Evolutionary conservation across 64 coral and sea anemone genomes (phyloP).

Genomic region (Montipora sp.): DNA sequence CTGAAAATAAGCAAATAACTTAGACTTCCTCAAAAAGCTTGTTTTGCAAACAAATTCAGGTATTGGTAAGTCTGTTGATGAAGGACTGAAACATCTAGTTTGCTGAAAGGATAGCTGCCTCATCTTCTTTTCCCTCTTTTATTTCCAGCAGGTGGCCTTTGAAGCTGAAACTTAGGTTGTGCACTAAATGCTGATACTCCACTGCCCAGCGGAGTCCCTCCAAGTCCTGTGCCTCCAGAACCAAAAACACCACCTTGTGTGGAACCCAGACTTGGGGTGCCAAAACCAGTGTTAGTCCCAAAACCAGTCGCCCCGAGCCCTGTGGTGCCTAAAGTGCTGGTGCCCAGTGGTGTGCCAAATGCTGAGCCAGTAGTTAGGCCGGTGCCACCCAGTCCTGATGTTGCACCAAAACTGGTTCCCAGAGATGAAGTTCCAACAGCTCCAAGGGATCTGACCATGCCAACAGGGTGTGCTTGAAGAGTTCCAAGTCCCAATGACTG

Average conservation of each 20-base stretch:
- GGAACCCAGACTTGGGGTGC: neutral
- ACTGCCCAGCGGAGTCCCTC: slow-evolving; percentile 21
- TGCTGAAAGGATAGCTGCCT: neutral
- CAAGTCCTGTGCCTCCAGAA: slow-evolving; percentile 52
- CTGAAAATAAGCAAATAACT: too few relatives aligned
- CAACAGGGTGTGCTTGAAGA: slow-evolving; percentile 2
- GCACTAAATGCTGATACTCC: slow-evolving; percentile 33
- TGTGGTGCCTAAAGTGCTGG: slow-evolving; percentile 37
- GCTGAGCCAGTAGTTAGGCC: slow-evolving; percentile 3
- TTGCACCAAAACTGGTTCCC: neutral
- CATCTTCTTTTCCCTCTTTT: slow-evolving; percentile 77
- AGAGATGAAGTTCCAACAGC: neutral
- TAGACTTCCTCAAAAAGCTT: too few relatives aligned
- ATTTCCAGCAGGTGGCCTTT: slow-evolving; percentile 66
- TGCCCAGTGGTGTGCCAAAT: neutral
- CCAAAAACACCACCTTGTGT: neutral
- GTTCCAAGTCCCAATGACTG: neutral
- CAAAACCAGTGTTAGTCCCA: slow-evolving; percentile 2
- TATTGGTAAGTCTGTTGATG: too few relatives aligned
- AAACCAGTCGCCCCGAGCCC: slow-evolving; percentile 29
- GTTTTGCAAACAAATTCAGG: too few relatives aligned
- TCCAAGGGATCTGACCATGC: neutral
- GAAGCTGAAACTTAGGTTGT: slow-evolving; percentile 65
- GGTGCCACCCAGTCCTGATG: slow-evolving; percentile 1
- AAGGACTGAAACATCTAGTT: too few relatives aligned